Conservation (phyloP, 2,113 vertebrate species). For the Charina bottae region DNA sequence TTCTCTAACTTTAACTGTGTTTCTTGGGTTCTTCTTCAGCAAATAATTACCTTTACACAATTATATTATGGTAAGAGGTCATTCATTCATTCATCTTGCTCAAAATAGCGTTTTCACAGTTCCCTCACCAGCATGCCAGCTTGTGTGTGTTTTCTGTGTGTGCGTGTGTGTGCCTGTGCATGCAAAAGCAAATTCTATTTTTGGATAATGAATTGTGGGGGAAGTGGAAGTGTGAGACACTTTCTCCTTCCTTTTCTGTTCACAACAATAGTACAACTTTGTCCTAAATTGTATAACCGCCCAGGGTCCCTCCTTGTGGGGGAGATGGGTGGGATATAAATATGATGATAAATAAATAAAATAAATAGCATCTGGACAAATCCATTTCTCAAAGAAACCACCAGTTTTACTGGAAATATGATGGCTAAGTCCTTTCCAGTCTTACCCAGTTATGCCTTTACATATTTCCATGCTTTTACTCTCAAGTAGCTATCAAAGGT, state of each 20-base stretch:
- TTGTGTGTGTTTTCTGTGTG: not conserved
- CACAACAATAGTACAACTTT: constrained; percentile 1
- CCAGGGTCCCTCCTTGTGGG: too few species aligned
- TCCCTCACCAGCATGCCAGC: not conserved
- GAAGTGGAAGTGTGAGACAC: not conserved
- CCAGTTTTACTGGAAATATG: not conserved
- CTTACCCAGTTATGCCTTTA: not conserved
- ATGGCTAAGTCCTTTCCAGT: not conserved
- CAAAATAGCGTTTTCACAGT: constrained; percentile 5
- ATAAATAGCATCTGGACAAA: not conserved
- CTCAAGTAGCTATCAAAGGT: not conserved
- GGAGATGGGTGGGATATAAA: too few species aligned
- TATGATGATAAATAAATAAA: too few species aligned
- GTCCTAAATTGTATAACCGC: not conserved
- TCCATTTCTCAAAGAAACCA: not conserved
- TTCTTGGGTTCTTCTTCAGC: not conserved
- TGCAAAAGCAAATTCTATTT: constrained; percentile 18
- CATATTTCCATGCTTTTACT: not conserved
- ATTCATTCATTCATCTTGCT: not conserved
- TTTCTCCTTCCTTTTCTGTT: constrained; percentile 17
- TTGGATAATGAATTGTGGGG: not conserved
- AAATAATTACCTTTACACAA: not conserved
- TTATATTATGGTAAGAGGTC: not conserved
- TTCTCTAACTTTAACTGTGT: not conserved
- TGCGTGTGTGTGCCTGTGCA: not conserved